Evolutionary conservation across 2,888 invertebrate genomes (phyloP), one percentile per base, ranked within the genome.

Genomic region (Plagodis pulveraria): DNA sequence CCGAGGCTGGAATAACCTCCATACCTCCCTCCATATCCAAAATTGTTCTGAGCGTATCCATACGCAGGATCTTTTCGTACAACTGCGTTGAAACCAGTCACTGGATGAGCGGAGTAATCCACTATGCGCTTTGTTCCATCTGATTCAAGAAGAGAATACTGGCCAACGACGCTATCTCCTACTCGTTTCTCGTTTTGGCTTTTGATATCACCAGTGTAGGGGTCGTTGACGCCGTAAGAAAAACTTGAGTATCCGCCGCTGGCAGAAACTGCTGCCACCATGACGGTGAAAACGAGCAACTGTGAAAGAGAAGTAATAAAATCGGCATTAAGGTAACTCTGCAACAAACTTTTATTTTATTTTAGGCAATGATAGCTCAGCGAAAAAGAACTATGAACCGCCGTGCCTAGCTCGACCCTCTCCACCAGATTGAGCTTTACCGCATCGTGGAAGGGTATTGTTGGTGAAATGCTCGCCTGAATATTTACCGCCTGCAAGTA

Each of bases 151-250:
- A 93, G 81, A 9, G 93, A 92, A 79, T 93, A 93, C 63, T 90
- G 87, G 12, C 93, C 93, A 47, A 87, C 86, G 9, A 93, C 93
- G 52, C 80, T 84, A 75, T 90, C 87, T n/a, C 93, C 93, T 50
- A 83, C 83, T 34, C 93, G 86, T 58, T 82, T 83, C 73, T 93
- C 93, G 42, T 83, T 81, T 72, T 93, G 93, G 76, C 81, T 88
- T 70, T 93, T 93, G 50, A 84, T 81, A 71, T 93, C 94, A 5
- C 93, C 93, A 45, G 93, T 93, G 71, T 89, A 71, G 22, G 88
- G 86, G 72, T 93, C 93, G 53, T 91, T 84, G 7, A 93, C 91
- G 44, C 93, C 92, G 69, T 94, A 93, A 0, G 91, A 90, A 81
- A 86, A 93, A 71, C 88, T 87, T 69, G 90, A 81, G 69, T 80